These are phyloP conservation scores for Cheilinus undulatus DNA, from an alignment of 2,113 vertebrate species.

Conservation along the genomic window DNA sequence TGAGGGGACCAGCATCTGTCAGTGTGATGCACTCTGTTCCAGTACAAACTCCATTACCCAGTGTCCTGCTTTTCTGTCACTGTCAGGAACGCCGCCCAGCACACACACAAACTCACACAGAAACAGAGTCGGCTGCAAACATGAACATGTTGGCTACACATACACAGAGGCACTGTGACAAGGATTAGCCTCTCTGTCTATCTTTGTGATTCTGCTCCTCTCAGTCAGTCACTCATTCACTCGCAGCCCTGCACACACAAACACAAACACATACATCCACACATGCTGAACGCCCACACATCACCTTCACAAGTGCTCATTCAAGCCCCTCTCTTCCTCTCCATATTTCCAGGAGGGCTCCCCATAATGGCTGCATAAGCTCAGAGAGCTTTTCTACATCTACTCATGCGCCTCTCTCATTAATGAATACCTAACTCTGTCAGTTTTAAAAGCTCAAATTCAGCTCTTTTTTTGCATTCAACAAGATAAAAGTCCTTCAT, in stretches of 20 bases:
- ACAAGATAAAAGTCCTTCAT: conserved; percentile 2
- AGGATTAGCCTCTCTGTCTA: conserved; percentile 39
- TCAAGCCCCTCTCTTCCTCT: conserved; percentile 48
- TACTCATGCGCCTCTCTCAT: conserved; percentile 52
- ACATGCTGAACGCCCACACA: conserved; percentile 39
- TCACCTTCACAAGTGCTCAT: conserved; percentile 50
- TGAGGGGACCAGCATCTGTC: conserved; percentile 71
- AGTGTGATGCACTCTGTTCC: conserved; percentile 71
- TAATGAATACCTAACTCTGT: conserved; percentile 40
- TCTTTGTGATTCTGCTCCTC: conserved; percentile 31
- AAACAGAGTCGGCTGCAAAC: conserved; percentile 8
- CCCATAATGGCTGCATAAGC: conserved; percentile 50
- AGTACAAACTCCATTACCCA: conserved; percentile 80
- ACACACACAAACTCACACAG: conserved; percentile 1
- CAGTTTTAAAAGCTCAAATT: conserved; percentile 45
- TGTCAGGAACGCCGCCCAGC: conserved; percentile 54
- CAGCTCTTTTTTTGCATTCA: conserved; percentile 15
- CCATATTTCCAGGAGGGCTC: conserved; percentile 47
- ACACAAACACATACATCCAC: conserved; percentile 6
- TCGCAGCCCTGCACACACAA: conserved; percentile 8
- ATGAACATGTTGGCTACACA: not conserved
- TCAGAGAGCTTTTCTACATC: conserved; percentile 46
- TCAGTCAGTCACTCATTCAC: conserved; percentile 40
- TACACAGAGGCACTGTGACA: not conserved
- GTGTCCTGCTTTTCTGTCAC: conserved; percentile 69